Evolutionary conservation across 35 echinoderm and acorn worm genomes (phyloP).

Genomic region (Heliocidaris tuberculata): DNA sequence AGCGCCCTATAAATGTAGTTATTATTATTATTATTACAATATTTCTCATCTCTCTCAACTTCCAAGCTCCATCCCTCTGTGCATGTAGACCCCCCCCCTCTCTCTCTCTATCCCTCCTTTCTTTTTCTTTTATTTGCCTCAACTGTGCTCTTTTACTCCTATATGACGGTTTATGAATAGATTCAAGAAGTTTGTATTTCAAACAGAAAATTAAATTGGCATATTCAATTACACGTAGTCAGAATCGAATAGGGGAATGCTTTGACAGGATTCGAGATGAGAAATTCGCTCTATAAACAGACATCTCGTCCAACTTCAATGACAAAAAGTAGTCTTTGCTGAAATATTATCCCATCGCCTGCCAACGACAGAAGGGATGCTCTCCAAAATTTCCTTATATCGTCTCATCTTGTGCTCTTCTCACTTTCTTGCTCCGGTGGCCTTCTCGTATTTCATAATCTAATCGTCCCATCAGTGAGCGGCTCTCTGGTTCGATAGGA

Average conservation of each 20-base stretch:
- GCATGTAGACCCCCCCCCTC: background rate
- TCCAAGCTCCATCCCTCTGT: no score
- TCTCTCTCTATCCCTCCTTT: background rate
- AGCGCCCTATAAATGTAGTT: no score
- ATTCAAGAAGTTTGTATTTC: constrained; percentile 11
- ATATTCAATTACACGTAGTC: constrained; percentile 18
- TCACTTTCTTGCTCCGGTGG: constrained; percentile 7
- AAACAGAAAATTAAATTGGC: background rate
- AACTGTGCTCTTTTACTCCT: background rate
- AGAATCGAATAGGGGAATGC: background rate
- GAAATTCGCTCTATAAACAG: constrained; percentile 4
- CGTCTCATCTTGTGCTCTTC: constrained; percentile 5
- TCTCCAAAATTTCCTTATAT: background rate
- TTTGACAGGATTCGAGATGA: constrained; percentile 1
- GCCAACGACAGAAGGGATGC: constrained; percentile 6
- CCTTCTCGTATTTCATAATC: constrained; percentile 40
- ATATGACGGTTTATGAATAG: background rate
- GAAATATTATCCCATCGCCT: constrained; percentile 9
- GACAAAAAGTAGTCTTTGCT: background rate
- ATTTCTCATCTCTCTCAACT: no score
- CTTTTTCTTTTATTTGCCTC: background rate
- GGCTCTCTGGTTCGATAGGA: constrained; percentile 43
- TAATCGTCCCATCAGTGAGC: constrained; percentile 41
- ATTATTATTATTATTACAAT: no score
- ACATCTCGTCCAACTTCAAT: background rate